A percentile compares a stretch with the other conserved stretches of the same genome.
Conservation (phyloP, 2,888 invertebrate genomes). For the Drosophila prostipennis region DNA sequence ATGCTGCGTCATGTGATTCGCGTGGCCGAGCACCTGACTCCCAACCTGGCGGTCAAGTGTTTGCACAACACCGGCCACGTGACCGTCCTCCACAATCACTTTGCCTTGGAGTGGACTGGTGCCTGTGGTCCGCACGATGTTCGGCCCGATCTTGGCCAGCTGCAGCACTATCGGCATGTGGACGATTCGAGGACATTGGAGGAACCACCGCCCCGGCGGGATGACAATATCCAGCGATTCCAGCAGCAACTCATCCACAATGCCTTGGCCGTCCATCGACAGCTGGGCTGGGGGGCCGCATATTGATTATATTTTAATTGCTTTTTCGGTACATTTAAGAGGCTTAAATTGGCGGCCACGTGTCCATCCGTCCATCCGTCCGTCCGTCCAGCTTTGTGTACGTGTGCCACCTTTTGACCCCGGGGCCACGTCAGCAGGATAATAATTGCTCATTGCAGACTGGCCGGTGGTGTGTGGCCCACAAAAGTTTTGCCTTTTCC, state of each 20-base stretch:
- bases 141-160: conserved; percentile 90
- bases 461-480: not conserved
- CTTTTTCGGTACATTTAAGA: conserved; percentile 44
- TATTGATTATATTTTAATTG: conserved; percentile 66
- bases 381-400: not conserved
- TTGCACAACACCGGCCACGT: conserved; percentile 95
- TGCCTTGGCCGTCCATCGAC: conserved; percentile 15
- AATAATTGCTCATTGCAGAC: conserved; percentile 46
- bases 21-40: conserved; percentile 93
- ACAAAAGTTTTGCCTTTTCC: conserved; percentile 21
- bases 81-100: conserved; percentile 94
- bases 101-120: conserved; percentile 92
- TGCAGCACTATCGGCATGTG: conserved; percentile 95
- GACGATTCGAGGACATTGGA: conserved; percentile 90
- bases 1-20: conserved; percentile 96
- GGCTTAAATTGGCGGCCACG: conserved; percentile 37
- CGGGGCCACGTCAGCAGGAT: conserved; percentile 50
- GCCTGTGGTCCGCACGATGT: conserved; percentile 92
- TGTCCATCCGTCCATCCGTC: conserved; percentile 1
- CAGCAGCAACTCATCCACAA: conserved; percentile 48
- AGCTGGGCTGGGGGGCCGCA: conserved; percentile 27
- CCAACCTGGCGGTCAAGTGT: conserved; percentile 94
- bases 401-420: conserved; percentile 16
- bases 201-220: conserved; percentile 89
- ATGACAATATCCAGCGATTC: conserved; percentile 86